Conservation (phyloP, 2,113 vertebrate species). For the Myotis davidii region DNA sequence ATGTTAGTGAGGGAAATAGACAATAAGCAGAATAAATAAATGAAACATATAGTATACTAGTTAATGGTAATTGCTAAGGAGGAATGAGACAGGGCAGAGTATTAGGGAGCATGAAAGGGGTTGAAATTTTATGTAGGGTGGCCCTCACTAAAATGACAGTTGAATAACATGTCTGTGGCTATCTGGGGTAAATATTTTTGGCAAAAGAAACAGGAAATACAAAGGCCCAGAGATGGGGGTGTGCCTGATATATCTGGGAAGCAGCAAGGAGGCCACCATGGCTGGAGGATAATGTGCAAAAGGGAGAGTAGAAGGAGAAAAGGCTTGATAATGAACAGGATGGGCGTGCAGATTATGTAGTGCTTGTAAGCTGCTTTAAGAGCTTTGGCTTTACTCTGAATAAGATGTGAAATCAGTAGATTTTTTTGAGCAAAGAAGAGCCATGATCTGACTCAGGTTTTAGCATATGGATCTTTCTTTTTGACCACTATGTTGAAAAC, state of each 20-base stretch:
- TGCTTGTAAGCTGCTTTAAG: neutral
- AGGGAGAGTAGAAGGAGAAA: neutral
- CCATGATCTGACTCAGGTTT: neutral
- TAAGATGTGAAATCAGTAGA: conserved; percentile 25
- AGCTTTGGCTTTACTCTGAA: neutral
- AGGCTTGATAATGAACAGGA: neutral
- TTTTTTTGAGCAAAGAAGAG: neutral
- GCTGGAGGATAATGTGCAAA: neutral
- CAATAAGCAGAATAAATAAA: neutral
- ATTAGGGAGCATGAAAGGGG: neutral
- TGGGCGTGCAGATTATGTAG: neutral
- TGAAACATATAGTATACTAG: neutral
- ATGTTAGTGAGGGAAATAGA: conserved; percentile 34
- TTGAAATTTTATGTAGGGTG: conserved; percentile 6
- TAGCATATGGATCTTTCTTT: conserved; percentile 33
- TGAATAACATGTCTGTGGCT: neutral
- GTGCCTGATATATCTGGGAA: neutral
- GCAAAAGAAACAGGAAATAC: neutral
- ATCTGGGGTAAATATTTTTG: neutral
- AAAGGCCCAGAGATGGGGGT: neutral
- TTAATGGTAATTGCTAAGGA: conserved; percentile 32
- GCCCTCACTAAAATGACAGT: neutral
- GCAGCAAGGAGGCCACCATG: neutral
- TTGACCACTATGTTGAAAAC: neutral
- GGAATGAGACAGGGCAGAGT: conserved; percentile 20